Conservation (phyloP, 2,113 vertebrate genomes). For the Noturus placidus region DNA sequence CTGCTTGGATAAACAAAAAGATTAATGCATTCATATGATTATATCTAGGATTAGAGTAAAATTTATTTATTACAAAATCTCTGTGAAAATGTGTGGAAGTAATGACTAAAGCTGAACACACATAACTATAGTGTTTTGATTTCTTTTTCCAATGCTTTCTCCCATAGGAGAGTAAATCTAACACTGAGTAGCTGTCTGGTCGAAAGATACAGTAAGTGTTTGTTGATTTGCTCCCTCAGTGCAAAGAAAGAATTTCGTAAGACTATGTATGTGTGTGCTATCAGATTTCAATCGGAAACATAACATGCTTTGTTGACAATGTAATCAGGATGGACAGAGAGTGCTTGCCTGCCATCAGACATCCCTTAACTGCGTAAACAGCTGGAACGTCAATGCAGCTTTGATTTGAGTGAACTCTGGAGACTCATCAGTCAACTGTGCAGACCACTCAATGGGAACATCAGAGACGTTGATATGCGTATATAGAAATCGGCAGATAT, state of each 20-base stretch:
- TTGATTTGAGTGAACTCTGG: constrained; percentile 27
- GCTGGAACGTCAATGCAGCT: neutral
- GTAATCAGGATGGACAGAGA: constrained; percentile 10
- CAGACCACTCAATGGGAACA: neutral
- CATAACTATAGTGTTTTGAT: neutral
- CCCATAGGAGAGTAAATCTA: neutral
- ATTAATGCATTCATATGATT: constrained; percentile 45
- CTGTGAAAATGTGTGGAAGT: neutral
- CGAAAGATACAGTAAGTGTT: neutral
- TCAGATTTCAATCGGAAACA: neutral
- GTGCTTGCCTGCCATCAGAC: constrained; percentile 21
- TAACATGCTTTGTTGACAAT: neutral
- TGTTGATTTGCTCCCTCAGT: neutral
- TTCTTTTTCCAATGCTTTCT: constrained; percentile 15
- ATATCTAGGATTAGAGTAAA: constrained; percentile 28
- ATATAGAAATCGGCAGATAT: constrained; percentile 3
- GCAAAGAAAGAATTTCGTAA: neutral
- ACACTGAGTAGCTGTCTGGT: constrained; percentile 4
- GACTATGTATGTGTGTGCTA: neutral
- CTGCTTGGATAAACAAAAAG: constrained; percentile 34
- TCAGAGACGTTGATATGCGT: neutral
- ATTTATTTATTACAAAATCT: constrained; percentile 37
- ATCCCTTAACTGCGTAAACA: neutral
- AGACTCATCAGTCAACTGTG: constrained; percentile 25
- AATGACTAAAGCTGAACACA: neutral